These are phyloP conservation scores for Rapana venosa DNA, from an alignment of 2,888 invertebrate genomes.

Conservation along the genomic window DNA sequence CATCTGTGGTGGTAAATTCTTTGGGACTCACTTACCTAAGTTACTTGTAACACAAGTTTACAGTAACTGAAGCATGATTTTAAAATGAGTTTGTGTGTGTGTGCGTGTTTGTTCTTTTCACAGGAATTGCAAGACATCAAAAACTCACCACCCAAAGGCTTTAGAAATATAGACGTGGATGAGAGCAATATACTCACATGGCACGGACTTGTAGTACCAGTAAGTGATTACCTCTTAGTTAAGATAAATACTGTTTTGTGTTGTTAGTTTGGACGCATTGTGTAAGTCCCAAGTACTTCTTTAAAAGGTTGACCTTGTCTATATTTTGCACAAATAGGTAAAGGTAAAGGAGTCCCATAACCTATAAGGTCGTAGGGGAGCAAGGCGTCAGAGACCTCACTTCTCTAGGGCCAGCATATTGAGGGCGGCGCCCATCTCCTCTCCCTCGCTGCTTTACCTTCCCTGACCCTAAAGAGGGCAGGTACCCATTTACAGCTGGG, in stretches of 20 bases:
- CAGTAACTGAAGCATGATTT: not conserved
- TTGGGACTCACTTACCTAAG: too few relatives aligned
- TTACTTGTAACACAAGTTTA: not conserved
- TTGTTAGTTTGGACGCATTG: not conserved
- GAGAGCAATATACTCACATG: constrained; percentile 51
- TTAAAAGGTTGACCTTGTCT: not conserved
- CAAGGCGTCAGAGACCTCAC: too few relatives aligned
- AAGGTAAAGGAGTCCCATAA: not conserved
- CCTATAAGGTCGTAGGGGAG: not conserved
- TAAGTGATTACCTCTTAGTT: constrained; percentile 26
- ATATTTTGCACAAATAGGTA: not conserved
- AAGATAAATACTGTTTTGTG: not conserved
- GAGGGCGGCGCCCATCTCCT: too few relatives aligned
- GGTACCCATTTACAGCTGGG: too few relatives aligned
- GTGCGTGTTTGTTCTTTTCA: not conserved
- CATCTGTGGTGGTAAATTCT: too few relatives aligned
- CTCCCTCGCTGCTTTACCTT: too few relatives aligned
- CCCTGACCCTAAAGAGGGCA: too few relatives aligned
- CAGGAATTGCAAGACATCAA: constrained; percentile 38
- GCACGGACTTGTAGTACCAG: constrained; percentile 49
- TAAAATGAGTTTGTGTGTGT: not conserved
- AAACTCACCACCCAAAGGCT: constrained; percentile 33
- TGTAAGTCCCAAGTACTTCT: not conserved
- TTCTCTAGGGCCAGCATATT: too few relatives aligned
- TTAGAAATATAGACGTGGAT: constrained; percentile 50